Base-by-base conservation (phyloP, 2,113 vertebrate genomes). In the Phyllopteryx taeniolatus region DNA sequence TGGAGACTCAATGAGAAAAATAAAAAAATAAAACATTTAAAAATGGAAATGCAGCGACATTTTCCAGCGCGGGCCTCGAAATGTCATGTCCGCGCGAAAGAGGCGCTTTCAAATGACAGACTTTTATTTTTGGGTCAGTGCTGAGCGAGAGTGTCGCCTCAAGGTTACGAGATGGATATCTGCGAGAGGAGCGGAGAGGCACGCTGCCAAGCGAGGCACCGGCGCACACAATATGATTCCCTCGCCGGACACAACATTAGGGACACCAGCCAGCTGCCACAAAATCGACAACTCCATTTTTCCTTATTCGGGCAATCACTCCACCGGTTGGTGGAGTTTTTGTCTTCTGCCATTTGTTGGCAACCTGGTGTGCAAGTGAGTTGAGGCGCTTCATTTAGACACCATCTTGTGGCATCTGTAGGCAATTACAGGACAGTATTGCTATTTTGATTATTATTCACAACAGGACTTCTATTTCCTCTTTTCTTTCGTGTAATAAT, bases 51-150 rank as follows among this genome's bases (percentile, higher is more conserved):
- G 12, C 13, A 31, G 60, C 47, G 75, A 72, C 80, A 70, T 80
- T 79, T 82, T 69, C 64, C 70, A 46, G 22, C n/a, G 15, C 3
- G 12, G 68, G 74, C n/a, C 71, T 76, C 10, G 44, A 68, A 62
- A 78, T 76, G 67, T n/a, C 65, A 39, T 61, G 20, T 0, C 27
- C 53, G 20, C 1, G 64, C 15, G 27, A 43, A 63, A 57, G 33
- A 2, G 13, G 10, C 68, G 73, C 75, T 71, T 68, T 47, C 70
- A 65, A 68, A 75, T 57, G 72, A 80, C 73, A 63, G 60, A 31
- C 65, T 68, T 85, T 73, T 75, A 81, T 82, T 83, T 82, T 64
- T 51, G 71, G 72, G 54, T 46, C 35, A 5, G 33, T 14, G 44
- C 68, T 64, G 49, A 57, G 56, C 56, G 0, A 63, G 64, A 73